Evolutionary conservation across 2,113 vertebrate species (phyloP).

Genomic region (Megaleporinus macrocephalus): DNA sequence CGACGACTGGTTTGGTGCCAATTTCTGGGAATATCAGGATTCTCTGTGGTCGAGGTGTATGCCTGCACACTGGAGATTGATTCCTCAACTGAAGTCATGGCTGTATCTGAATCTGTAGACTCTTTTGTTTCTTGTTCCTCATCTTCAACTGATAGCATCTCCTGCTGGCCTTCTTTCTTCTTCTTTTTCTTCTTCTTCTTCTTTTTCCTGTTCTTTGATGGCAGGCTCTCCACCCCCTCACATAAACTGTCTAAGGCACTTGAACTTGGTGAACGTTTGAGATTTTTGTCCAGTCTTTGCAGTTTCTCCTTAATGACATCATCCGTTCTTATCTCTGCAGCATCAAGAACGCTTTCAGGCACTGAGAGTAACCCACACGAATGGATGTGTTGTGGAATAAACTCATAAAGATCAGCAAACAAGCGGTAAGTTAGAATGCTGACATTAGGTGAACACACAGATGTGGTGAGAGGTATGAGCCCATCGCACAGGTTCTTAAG

Average conservation of each 20-base stretch:
- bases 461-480: slow-evolving; percentile 39
- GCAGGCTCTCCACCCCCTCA: neutral
- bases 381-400: slow-evolving; percentile 17
- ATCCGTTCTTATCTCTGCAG: slow-evolving; percentile 50
- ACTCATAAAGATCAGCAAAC: slow-evolving; percentile 31
- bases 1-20: slow-evolving; percentile 39
- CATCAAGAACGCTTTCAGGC: slow-evolving; percentile 56
- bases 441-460: neutral
- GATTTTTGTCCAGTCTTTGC: slow-evolving; percentile 25
- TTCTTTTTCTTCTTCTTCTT: slow-evolving; percentile 59
- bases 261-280: neutral
- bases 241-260: slow-evolving; percentile 1
- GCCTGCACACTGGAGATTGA: slow-evolving; percentile 26
- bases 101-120: neutral
- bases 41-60: neutral
- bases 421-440: slow-evolving; percentile 37
- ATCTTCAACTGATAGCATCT: neutral
- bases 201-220: slow-evolving; percentile 15
- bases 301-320: slow-evolving; percentile 61
- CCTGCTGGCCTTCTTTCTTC: slow-evolving; percentile 27
- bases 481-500: slow-evolving; percentile 50
- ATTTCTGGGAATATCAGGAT: neutral
- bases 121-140: neutral
- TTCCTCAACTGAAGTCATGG: slow-evolving; percentile 3
- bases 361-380: slow-evolving; percentile 55